Evolutionary conservation across 2,797 vertebrate species (phyloP), one percentile per base, ranked within the genome.

Genomic region (Nyctalus aviator): DNA sequence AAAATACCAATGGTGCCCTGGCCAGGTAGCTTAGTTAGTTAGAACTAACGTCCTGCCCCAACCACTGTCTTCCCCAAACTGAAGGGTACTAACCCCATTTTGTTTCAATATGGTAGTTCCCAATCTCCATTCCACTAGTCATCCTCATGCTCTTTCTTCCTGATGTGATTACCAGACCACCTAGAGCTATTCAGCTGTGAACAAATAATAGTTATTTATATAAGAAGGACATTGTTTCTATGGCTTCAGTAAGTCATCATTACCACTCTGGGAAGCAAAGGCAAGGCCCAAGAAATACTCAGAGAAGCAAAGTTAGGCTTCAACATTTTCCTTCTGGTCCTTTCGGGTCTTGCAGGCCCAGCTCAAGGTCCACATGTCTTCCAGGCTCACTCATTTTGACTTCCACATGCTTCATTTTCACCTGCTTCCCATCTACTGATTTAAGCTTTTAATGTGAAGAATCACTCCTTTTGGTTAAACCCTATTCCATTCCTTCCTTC

Each of bases 381-480:
- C 37, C 37, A 21, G 5, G n/a, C 71, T 55, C 66, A 17, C 11
- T 64, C 23, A n/a, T 37, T 13, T 6, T 27, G 32, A 59, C 15
- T 79, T 35, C 57, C 11, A 55, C 2, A 2, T 10, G 32, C n/a
- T 76, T 84, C 27, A 17, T 25, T 66, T 72, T 35, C 50, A 41
- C 55, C 27, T 77, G 35, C 32, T 73, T 90, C 69, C 75, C 73
- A 90, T 62, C 35, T 62, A 35, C 4, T 81, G 50, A 48, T 17
- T 41, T 73, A 85, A 91, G 69, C 4, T 77, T 86, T 84, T 27
- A 9, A 86, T 66, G 13, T 84, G n/a, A 90, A 69, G 71, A 59
- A 78, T 44, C 30, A 66, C 23, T 50, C 62, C 32, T 68, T 75
- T 37, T 68, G 69, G 17, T 8, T 32, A 13, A 84, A 72, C 6